Percentiles rank a stretch among this genome's conserved stretches.
Evolutionary conservation across 2,888 invertebrate species (phyloP).

Genomic region (Leptopilina myrica): DNA sequence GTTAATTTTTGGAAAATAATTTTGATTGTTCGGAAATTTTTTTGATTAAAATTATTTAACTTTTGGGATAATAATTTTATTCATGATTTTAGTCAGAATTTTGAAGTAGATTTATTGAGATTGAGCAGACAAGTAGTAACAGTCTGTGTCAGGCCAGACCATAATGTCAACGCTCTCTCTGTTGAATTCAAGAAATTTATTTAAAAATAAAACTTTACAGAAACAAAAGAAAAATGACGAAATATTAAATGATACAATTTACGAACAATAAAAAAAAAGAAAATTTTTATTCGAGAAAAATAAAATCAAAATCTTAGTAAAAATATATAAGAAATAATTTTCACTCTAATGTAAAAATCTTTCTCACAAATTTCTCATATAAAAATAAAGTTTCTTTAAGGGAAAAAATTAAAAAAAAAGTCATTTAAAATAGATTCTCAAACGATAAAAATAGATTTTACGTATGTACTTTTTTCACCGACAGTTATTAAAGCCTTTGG

Average conservation of each 20-base stretch:
- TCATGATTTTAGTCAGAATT: no score
- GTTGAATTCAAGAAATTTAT: background rate
- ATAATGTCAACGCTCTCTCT: constrained; percentile 31
- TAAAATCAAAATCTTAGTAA: no score
- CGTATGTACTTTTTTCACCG: constrained; percentile 3
- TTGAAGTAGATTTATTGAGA: background rate
- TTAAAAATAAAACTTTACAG: background rate
- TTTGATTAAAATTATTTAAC: no score
- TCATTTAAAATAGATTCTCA: background rate
- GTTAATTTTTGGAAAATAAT: no score
- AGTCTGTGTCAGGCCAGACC: constrained; percentile 66
- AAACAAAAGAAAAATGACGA: background rate
- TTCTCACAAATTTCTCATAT: background rate
- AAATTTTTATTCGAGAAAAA: no score
- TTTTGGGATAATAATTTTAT: no score
- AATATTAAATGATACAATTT: no score
- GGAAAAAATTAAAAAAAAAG: background rate
- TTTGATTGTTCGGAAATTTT: no score
- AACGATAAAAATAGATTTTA: constrained; percentile 1
- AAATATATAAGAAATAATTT: no score
- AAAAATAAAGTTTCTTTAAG: background rate
- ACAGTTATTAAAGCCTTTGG: background rate
- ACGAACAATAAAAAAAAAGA: no score
- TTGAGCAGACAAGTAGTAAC: constrained; percentile 62
- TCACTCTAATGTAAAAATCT: no score